Evolutionary conservation across 2,113 vertebrate genomes (phyloP).

Genomic region (Elaphurus davidianus): DNA sequence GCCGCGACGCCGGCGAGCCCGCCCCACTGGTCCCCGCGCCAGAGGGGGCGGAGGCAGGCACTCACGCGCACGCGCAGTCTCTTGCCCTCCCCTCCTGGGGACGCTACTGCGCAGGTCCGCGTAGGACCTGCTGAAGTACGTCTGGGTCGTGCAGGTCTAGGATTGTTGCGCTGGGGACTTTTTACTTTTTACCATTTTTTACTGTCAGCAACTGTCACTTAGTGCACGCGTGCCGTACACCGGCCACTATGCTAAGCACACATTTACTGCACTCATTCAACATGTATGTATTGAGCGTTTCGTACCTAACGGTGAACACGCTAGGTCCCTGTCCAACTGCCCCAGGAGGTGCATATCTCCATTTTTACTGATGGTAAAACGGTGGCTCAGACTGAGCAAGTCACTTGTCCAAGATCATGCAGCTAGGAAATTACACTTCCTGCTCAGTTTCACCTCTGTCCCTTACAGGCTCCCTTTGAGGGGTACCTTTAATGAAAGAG

Average conservation of each 20-base stretch:
- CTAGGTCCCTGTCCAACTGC: background rate
- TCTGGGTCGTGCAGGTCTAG: accelerated
- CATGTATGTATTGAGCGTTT: background rate
- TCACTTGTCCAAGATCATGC: background rate
- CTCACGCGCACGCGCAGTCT: background rate
- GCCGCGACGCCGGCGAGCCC: background rate
- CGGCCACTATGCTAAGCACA: background rate
- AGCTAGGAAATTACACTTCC: background rate
- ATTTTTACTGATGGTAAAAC: background rate
- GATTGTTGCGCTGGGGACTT: background rate
- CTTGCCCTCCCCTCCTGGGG: accelerated
- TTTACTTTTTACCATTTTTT: background rate
- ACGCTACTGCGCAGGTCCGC: background rate
- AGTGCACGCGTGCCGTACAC: background rate
- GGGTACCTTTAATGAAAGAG: background rate
- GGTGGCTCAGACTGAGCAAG: background rate
- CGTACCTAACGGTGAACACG: background rate
- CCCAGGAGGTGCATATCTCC: background rate
- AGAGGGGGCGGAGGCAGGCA: background rate
- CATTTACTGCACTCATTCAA: background rate
- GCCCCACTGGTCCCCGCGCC: background rate
- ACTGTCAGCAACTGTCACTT: background rate
- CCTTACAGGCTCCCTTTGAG: background rate
- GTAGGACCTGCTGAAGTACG: accelerated
- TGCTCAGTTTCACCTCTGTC: background rate